These are phyloP conservation scores for Bugula neritina DNA, from an alignment of 2,888 invertebrate species.

Conservation along the genomic window DNA sequence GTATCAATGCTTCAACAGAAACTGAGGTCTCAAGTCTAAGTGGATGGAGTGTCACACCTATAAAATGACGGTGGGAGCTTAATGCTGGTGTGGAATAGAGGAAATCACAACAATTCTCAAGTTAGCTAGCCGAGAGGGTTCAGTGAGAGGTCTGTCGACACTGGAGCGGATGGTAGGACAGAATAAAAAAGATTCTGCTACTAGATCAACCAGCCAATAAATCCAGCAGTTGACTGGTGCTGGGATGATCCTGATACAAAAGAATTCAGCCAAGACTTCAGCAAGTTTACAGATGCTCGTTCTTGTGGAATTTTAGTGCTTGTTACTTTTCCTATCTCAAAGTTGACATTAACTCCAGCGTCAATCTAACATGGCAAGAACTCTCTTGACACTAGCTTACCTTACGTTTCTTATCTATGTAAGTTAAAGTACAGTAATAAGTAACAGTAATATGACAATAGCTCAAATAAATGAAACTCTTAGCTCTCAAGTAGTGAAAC, in stretches of 20 bases:
- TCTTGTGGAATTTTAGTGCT: neutral
- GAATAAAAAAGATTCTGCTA: neutral
- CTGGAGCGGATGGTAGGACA: neutral
- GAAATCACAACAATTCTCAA: neutral
- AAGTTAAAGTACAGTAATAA: too few species aligned
- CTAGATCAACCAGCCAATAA: neutral
- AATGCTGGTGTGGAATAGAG: neutral
- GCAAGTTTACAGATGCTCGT: neutral
- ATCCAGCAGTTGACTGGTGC: neutral
- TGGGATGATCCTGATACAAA: slow-evolving; percentile 5
- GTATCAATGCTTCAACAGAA: neutral
- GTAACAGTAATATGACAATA: too few species aligned
- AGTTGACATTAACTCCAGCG: too few species aligned
- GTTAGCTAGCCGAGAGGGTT: neutral
- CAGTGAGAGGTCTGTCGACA: slow-evolving; percentile 12
- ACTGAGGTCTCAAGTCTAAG: neutral
- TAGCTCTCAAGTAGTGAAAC: too few species aligned
- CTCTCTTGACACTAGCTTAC: too few species aligned
- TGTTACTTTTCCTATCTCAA: too few species aligned
- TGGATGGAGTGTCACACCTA: neutral
- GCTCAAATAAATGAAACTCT: too few species aligned
- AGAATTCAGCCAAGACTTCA: neutral
- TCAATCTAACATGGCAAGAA: too few species aligned
- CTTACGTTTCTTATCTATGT: too few species aligned
- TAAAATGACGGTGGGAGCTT: neutral